Percentiles rank a stretch among this genome's conserved stretches.
phyloP scores from a whole-genome alignment of 1,140 invertebrate species.

The Hydropsyche tenuis region DNA sequence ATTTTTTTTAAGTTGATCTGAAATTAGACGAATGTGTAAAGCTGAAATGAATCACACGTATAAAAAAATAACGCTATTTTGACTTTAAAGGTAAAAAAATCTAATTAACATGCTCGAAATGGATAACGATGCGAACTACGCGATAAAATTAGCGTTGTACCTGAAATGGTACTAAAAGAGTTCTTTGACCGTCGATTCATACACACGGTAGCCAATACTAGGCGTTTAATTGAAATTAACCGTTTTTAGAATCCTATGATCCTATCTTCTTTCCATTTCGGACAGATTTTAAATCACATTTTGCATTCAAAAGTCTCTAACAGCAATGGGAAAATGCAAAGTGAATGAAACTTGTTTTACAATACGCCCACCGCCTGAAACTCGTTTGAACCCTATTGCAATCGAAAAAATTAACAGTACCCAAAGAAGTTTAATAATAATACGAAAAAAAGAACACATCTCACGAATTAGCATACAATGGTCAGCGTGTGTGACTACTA shows the following conservation, averaged over 20 bases:
- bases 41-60: too few species aligned
- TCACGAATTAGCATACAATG: conserved; percentile 22
- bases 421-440: neutral
- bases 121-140: conserved; percentile 22
- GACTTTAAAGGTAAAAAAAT: neutral
- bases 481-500: conserved; percentile 15
- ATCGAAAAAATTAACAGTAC: conserved; percentile 17
- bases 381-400: conserved; percentile 3
- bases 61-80: too few species aligned
- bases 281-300: too few species aligned
- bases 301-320: too few species aligned
- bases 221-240: too few species aligned
- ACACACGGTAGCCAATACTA: neutral
- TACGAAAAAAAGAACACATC: neutral
- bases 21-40: too few species aligned
- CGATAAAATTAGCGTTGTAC: conserved; percentile 7
- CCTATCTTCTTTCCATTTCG: too few species aligned
- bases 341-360: neutral
- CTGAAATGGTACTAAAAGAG: neutral
- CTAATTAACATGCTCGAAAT: conserved; percentile 6
- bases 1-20: too few species aligned
- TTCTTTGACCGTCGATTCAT: conserved; percentile 14
- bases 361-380: conserved; percentile 2
- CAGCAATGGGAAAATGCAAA: too few species aligned
- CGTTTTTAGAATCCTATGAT: too few species aligned